phyloP scores from a whole-genome alignment of 2,888 invertebrate species.

The Eupeodes luniger region DNA sequence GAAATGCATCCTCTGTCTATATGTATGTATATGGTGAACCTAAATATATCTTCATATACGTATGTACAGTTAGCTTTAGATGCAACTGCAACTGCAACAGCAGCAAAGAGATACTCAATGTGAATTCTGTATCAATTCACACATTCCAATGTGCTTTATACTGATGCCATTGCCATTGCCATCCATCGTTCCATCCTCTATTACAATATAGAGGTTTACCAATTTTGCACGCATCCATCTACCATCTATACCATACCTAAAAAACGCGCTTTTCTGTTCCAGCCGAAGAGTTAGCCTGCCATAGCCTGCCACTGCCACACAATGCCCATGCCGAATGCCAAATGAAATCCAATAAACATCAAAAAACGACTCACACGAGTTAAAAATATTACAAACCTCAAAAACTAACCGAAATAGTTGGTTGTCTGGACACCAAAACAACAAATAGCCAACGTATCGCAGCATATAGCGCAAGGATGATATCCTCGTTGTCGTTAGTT shows the following conservation, averaged over 20 bases:
- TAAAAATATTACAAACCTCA: slow-evolving; percentile 74
- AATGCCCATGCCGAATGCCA: neutral
- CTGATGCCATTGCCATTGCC: neutral
- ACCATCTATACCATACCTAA: neutral
- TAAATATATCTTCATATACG: too few relatives aligned
- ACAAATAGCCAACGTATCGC: neutral
- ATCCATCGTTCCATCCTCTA: neutral
- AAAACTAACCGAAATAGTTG: slow-evolving; percentile 69
- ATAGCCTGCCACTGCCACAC: slow-evolving; percentile 5
- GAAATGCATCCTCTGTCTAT: slow-evolving; percentile 11
- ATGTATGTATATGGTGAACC: too few relatives aligned
- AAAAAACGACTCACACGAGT: slow-evolving; percentile 30
- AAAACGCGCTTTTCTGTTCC: neutral
- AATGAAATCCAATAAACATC: slow-evolving; percentile 51
- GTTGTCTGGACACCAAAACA: slow-evolving; percentile 39
- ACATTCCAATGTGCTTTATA: slow-evolving; percentile 48
- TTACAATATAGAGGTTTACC: slow-evolving; percentile 43
- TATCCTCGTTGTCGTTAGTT: slow-evolving; percentile 12
- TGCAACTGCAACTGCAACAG: neutral
- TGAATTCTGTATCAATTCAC: slow-evolving; percentile 38
- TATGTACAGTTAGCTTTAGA: neutral
- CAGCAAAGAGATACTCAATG: neutral
- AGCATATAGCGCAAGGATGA: neutral
- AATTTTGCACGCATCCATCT: slow-evolving; percentile 65
- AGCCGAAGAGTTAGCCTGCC: neutral